Conservation (phyloP, 2,113 vertebrate species). For the Sorex araneus region DNA sequence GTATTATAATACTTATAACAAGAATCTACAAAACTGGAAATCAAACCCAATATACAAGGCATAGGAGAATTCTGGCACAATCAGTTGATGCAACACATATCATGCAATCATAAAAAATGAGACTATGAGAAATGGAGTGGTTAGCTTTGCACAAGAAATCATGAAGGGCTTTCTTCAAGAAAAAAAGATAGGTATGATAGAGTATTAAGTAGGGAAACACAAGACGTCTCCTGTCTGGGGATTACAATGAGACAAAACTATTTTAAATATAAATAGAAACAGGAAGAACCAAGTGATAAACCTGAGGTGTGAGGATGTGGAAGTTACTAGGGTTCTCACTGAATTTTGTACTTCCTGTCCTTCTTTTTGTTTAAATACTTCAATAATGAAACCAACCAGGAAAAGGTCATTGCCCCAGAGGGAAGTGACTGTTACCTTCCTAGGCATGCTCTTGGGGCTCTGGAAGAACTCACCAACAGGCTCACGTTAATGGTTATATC, state of each 20-base stretch:
- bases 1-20: background rate
- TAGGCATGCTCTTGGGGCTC: background rate
- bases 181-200: slow-evolving; percentile 17
- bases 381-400: slow-evolving; percentile 25
- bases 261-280: background rate
- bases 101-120: slow-evolving; percentile 77
- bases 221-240: slow-evolving; percentile 32
- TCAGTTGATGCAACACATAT: background rate
- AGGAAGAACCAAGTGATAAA: background rate
- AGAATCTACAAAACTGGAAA: slow-evolving; percentile 53
- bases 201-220: slow-evolving; percentile 23
- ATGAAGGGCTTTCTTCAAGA: slow-evolving; percentile 35
- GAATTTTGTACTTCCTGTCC: background rate
- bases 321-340: background rate
- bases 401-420: background rate
- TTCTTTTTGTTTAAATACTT: slow-evolving; percentile 36
- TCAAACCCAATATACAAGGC: slow-evolving; percentile 30
- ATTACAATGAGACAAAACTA: slow-evolving; percentile 27
- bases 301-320: background rate
- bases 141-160: slow-evolving; percentile 15
- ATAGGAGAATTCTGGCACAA: slow-evolving; percentile 49
- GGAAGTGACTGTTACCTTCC: background rate
- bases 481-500: background rate
- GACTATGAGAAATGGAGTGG: slow-evolving; percentile 53
- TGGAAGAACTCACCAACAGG: background rate